Conservation (phyloP, 2,888 invertebrate genomes). For the Anagyrus pseudococci region DNA sequence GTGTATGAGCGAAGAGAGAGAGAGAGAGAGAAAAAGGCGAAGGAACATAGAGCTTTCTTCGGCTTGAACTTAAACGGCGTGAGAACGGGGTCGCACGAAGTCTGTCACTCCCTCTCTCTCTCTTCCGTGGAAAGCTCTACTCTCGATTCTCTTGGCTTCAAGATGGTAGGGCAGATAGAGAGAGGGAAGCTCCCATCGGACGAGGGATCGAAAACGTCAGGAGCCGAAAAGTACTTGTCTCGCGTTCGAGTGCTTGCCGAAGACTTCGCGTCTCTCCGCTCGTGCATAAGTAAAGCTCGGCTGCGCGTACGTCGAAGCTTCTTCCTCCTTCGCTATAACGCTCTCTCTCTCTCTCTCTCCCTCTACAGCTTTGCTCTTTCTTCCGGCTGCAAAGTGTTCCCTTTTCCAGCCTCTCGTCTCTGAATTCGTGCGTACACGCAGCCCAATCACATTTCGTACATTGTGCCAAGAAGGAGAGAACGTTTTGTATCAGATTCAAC, state of each 20-base stretch:
- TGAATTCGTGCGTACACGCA: no score
- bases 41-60: conserved; percentile 8
- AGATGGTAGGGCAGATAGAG: no score
- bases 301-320: conserved; percentile 47
- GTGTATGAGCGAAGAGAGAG: neutral
- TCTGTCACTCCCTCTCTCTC: conserved; percentile 23
- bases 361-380: conserved; percentile 22
- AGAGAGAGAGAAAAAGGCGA: neutral
- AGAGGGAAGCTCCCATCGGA: no score
- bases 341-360: conserved; percentile 17
- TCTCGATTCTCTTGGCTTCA: conserved; percentile 27
- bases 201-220: conserved; percentile 33
- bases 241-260: conserved; percentile 39
- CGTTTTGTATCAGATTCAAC: conserved; percentile 2
- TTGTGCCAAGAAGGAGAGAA: conserved; percentile 7
- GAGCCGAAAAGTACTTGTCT: conserved; percentile 37
- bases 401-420: no score
- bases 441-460: conserved; percentile 56
- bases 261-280: conserved; percentile 43
- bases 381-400: no score
- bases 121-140: no score
- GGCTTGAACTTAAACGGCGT: conserved; percentile 30
- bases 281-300: conserved; percentile 53
- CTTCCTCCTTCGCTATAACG: conserved; percentile 48
- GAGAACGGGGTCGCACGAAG: conserved; percentile 31